Evolutionary conservation across 2,888 invertebrate species (phyloP).

Genomic region (Campoplex nolae): DNA sequence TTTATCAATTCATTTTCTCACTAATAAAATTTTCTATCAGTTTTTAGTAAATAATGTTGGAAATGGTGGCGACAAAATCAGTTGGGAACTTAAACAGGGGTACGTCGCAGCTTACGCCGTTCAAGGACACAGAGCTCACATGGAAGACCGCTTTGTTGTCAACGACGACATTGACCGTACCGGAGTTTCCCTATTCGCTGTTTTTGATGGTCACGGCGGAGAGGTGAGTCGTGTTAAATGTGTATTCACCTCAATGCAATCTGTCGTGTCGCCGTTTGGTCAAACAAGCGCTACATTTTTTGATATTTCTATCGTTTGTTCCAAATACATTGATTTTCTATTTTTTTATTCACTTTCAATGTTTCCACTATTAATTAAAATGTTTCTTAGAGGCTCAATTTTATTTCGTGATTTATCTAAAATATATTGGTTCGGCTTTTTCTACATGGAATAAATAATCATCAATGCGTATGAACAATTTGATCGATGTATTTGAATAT

Average conservation of each 20-base stretch:
- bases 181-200: slow-evolving; percentile 94
- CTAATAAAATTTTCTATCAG: slow-evolving; percentile 66
- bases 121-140: slow-evolving; percentile 94
- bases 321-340: not conserved
- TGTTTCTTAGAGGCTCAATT: not conserved
- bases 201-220: slow-evolving; percentile 98
- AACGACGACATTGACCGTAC: slow-evolving; percentile 94
- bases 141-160: slow-evolving; percentile 97
- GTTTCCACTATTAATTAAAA: not conserved
- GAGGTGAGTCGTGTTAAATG: slow-evolving; percentile 86
- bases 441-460: not conserved
- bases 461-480: not conserved
- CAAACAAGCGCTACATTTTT: not conserved
- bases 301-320: not conserved
- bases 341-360: not conserved
- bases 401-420: not conserved
- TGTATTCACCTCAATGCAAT: not conserved
- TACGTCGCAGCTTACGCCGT: slow-evolving; percentile 95
- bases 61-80: slow-evolving; percentile 85
- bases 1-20: not conserved
- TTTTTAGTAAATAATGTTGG: slow-evolving; percentile 80
- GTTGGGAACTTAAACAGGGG: slow-evolving; percentile 92
- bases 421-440: not conserved
- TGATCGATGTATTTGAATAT: not conserved
- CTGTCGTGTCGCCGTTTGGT: not conserved